Conservation (phyloP, 2,113 vertebrate genomes). For the Tachysurus vachellii region DNA sequence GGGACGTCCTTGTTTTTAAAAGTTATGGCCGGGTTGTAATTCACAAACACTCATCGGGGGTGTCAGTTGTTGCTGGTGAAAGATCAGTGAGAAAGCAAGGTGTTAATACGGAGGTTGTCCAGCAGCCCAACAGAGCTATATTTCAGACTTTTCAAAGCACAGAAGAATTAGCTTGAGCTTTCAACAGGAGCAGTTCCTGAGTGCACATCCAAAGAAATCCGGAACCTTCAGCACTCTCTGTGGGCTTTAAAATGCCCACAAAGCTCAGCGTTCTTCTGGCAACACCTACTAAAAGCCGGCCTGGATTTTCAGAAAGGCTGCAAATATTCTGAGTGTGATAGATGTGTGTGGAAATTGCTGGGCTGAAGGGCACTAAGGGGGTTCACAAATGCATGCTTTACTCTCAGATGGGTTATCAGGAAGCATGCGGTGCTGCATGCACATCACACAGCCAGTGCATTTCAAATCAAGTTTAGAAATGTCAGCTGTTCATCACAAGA, state of each 20-base stretch:
- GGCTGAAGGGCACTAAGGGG: background rate
- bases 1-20: background rate
- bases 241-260: slow-evolving; percentile 62
- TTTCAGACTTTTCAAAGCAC: slow-evolving; percentile 32
- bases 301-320: slow-evolving; percentile 59
- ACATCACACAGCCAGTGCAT: slow-evolving; percentile 62
- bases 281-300: slow-evolving; percentile 67
- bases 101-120: slow-evolving; percentile 12
- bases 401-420: slow-evolving; percentile 54
- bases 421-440: slow-evolving; percentile 42
- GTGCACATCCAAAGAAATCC: slow-evolving; percentile 39
- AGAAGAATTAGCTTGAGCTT: slow-evolving; percentile 32
- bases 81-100: slow-evolving; percentile 2
- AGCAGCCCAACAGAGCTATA: slow-evolving; percentile 19
- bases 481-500: slow-evolving; percentile 57
- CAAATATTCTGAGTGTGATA: slow-evolving; percentile 13
- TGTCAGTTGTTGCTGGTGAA: background rate
- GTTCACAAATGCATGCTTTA: slow-evolving; percentile 36
- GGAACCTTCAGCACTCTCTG: slow-evolving; percentile 67
- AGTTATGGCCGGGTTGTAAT: background rate
- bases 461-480: slow-evolving; percentile 60
- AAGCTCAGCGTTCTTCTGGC: slow-evolving; percentile 61
- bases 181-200: slow-evolving; percentile 36
- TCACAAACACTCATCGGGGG: background rate
- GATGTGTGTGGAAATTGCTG: background rate